Evolutionary conservation across 2,888 invertebrate genomes (phyloP).

Genomic region (Amiota mariae): DNA sequence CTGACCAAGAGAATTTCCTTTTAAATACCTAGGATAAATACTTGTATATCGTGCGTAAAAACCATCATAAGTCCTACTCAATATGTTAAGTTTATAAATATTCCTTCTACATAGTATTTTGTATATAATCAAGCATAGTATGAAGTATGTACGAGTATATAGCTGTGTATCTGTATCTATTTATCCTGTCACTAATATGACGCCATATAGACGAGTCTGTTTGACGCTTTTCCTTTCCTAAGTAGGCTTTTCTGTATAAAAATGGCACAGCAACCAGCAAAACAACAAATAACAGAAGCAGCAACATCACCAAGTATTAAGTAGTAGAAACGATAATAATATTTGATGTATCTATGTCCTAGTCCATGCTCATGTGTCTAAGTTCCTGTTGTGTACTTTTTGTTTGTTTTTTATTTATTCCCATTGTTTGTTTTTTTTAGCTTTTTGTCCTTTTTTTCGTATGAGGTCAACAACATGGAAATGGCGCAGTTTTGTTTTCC

Average conservation of each 20-base stretch:
- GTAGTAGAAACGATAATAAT: too few relatives aligned
- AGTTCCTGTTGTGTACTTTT: neutral
- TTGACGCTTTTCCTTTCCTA: constrained; percentile 52
- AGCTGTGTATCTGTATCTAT: neutral
- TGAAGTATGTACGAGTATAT: neutral
- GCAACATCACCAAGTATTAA: too few relatives aligned
- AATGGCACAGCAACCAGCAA: too few relatives aligned
- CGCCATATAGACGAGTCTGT: constrained; percentile 54
- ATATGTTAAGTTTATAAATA: too few relatives aligned
- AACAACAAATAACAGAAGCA: too few relatives aligned
- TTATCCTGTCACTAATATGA: constrained; percentile 36
- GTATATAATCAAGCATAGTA: neutral
- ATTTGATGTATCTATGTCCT: too few relatives aligned
- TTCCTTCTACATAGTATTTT: too few relatives aligned
- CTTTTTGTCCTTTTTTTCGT: neutral
- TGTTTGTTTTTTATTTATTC: neutral
- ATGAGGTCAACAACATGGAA: too few relatives aligned
- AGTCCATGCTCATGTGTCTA: constrained; percentile 12
- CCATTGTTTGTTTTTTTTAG: neutral
- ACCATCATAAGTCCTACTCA: too few relatives aligned
- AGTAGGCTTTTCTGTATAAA: constrained; percentile 18
- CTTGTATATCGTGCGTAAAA: too few relatives aligned
- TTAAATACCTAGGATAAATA: too few relatives aligned
- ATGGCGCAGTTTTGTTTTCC: neutral
- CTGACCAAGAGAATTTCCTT: too few relatives aligned